A percentile compares a stretch with the other conserved stretches of the same genome.
Conservation (phyloP, 2,888 invertebrate species). For the Macrophya alboannulata region DNA sequence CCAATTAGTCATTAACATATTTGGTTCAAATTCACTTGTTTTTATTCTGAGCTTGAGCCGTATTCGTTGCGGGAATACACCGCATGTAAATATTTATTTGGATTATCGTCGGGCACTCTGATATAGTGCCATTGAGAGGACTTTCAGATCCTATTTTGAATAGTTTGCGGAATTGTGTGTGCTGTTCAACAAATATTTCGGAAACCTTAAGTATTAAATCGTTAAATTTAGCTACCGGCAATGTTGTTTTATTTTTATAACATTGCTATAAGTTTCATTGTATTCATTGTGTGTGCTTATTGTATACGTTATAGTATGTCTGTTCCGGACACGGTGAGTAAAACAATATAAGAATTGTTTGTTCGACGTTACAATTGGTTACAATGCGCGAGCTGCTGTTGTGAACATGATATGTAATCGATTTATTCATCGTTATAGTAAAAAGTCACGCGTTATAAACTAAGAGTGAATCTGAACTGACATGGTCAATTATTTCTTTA, state of each 20-base stretch:
- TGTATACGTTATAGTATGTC: neutral
- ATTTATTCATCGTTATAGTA: neutral
- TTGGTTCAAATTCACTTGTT: neutral
- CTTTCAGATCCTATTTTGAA: neutral
- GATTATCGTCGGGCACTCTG: neutral
- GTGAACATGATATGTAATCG: neutral
- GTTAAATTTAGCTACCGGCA: neutral
- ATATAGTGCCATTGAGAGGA: neutral
- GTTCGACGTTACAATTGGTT: conserved; percentile 8
- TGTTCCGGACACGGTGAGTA: neutral
- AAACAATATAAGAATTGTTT: neutral
- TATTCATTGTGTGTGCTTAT: neutral
- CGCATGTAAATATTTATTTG: neutral
- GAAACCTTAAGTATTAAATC: neutral
- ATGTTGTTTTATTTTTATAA: neutral
- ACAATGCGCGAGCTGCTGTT: neutral
- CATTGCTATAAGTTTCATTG: neutral
- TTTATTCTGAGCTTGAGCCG: neutral
- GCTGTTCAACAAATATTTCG: too few relatives aligned
- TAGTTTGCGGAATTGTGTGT: neutral
- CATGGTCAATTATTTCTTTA: neutral
- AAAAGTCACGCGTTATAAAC: neutral
- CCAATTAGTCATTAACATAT: neutral
- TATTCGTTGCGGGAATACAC: neutral
- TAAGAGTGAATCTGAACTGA: neutral